Evolutionary conservation across 2,113 vertebrate species (phyloP).

Genomic region (Equus quagga): DNA sequence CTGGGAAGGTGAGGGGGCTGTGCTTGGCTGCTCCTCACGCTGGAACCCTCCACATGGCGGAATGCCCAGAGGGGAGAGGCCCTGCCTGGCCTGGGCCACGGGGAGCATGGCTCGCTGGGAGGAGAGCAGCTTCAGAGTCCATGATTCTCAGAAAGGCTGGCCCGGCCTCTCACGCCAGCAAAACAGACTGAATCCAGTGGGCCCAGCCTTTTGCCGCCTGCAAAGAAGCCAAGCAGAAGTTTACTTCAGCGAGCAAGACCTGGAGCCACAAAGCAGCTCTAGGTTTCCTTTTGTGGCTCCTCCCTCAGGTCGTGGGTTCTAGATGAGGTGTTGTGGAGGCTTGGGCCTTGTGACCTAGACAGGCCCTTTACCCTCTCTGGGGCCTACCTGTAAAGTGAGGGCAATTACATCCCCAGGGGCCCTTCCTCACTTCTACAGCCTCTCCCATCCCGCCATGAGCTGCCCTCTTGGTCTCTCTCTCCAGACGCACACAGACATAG

Average conservation of each 20-base stretch:
- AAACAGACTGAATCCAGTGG: background rate
- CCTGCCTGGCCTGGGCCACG: background rate
- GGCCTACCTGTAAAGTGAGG: background rate
- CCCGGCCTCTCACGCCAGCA: background rate
- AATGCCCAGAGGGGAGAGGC: background rate
- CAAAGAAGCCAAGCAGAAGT: background rate
- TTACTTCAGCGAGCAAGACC: background rate
- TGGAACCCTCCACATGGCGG: fast-evolving
- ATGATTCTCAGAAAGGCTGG: background rate
- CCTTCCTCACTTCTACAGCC: background rate
- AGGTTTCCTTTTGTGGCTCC: background rate
- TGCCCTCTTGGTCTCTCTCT: background rate
- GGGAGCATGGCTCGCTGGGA: background rate
- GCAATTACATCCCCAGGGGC: background rate
- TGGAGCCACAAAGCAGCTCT: background rate
- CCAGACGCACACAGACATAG: too few relatives aligned
- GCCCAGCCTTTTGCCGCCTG: background rate
- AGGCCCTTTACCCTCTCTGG: background rate
- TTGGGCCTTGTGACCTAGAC: fast-evolving
- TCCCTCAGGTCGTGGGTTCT: background rate
- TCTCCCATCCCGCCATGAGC: fast-evolving
- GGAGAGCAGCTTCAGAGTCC: background rate
- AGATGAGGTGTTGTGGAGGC: background rate
- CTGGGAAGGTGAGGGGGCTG: background rate
- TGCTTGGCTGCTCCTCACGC: fast-evolving